Base-by-base conservation (phyloP, 2,888 invertebrate species). In the Sesamia inferens region DNA sequence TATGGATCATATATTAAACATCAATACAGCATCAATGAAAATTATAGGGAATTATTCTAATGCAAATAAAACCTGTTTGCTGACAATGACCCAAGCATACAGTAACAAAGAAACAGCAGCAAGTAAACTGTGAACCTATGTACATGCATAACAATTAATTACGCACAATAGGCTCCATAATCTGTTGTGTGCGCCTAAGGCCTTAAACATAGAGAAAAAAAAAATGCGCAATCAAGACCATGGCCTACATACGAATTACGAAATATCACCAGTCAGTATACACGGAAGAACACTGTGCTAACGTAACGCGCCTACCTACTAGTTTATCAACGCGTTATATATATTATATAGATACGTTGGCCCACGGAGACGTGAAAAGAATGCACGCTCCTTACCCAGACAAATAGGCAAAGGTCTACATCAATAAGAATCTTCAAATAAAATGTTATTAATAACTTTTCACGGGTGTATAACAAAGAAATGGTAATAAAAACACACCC, bases 191-290 rank as follows among this genome's bases (percentile, higher is more conserved):
- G 69, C 83, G 87, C 83, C 79, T 90, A 88, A 87, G 90, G 88
- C 88, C 90, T 88, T 90, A 88, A 88, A 90, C 85, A 89, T 86
- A 81, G 74, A 83, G 73, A 82, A 76, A 89, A 92, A 92, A 92
- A 93, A 94, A 93, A 93, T 92, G 89, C 93, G 95, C 94, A 95
- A 95, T 91, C 88, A 78, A 92, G 94, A 94, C 96, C 96, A 88
- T 96, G 96, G 96, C 96, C 96, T 95, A 96, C 92, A 93, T 94
- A 90, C 83, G 76, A 92, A 93, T 96, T 96, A 96, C 95, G 96
- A 96, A 96, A 96, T 95, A 93, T 87, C 89, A 93, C 91, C 92
- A 92, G 92, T 93, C 89, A 90, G 84, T 86, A 90, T 88, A 94
- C 90, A 90, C 95, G 96, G 95, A 96, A 96, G 95, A 93, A 90